Evolutionary conservation across 2,113 vertebrate species (phyloP), one percentile per base, ranked within the genome.

Genomic region (Orycteropus afer): DNA sequence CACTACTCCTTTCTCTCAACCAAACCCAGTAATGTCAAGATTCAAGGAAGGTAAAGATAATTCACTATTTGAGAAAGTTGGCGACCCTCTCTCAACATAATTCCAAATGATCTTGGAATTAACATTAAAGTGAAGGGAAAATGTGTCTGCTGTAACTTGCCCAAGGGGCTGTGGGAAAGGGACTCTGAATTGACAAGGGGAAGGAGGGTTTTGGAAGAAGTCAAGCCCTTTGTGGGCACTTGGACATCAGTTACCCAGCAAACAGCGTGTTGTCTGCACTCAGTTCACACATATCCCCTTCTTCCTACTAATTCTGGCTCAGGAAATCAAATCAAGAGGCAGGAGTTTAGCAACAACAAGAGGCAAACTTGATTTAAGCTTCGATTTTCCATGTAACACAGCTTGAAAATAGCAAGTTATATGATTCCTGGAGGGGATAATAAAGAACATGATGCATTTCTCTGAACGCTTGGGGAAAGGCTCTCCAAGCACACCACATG

Each of bases 341-440:
- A 80, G 92, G 82, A 94, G 93, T 86, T 94, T 42, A 96, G 89
- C 67, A 42, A 96, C 95, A 96, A 86, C 55, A 88, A 91, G 79
- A 95, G 42, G 90, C 57, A 95, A 95, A 95, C 84, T 86, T 86
- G 92, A 96, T 94, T 96, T 95, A 96, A 94, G 76, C 82, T 96
- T 97, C 17, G 10, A 95, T 95, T 97, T 95, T 81, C 95, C 74
- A 32, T 87, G 89, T 94, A 96, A 89, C 86, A 73, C 79, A 84
- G 96, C 83, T 97, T 96, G 94, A 95, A 93, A 96, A 84, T n/a
- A 94, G 82, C 81, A 77, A 93, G 69, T 74, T 80, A 6, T 89
- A 32, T 74, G 89, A 94, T 32, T 92, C 82, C 92, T 95, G 88
- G 34, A 91, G 83, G 86, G 76, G 86, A 87, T 96, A 95, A 89